Percentiles rank a stretch among this genome's conserved stretches.
Evolutionary conservation across 1,140 invertebrate species (phyloP).

Genomic region (Euura lappo): DNA sequence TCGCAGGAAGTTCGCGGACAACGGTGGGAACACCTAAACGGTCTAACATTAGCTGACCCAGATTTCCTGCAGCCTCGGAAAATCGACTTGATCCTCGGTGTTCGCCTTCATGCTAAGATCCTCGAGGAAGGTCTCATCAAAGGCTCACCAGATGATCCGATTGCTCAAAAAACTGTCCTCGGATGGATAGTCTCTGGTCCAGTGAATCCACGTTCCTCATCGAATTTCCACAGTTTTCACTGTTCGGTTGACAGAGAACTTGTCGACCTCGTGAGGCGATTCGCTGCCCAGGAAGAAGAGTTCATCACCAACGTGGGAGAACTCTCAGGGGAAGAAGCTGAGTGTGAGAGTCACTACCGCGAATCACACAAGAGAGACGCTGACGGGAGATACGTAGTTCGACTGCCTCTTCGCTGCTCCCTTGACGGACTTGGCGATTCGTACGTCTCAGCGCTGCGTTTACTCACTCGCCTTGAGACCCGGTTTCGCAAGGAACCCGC

Average conservation of each 20-base stretch:
- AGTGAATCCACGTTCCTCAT: constrained; percentile 2
- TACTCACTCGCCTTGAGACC: too few relatives aligned
- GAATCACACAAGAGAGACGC: background rate
- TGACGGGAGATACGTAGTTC: too few relatives aligned
- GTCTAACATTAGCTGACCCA: background rate
- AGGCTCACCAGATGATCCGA: constrained; percentile 2
- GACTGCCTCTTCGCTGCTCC: too few relatives aligned
- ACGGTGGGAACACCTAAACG: background rate
- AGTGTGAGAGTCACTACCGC: background rate
- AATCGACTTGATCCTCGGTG: constrained; percentile 14
- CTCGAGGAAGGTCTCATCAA: constrained; percentile 9
- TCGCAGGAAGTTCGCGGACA: background rate
- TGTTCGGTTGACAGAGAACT: constrained; percentile 9
- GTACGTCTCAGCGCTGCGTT: background rate
- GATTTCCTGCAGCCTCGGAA: background rate
- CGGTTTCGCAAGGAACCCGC: background rate
- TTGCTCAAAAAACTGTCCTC: constrained; percentile 18
- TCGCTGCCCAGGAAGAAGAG: background rate
- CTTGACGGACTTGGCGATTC: too few relatives aligned
- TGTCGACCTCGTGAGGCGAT: constrained; percentile 13
- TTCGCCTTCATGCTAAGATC: constrained; percentile 14
- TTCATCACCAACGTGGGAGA: too few relatives aligned
- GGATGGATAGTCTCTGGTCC: constrained; percentile 23
- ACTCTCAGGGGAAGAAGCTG: constrained; percentile 1
- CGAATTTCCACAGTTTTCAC: too few relatives aligned